Conservation (phyloP, 2,888 invertebrate genomes). For the Apantesis nais region DNA sequence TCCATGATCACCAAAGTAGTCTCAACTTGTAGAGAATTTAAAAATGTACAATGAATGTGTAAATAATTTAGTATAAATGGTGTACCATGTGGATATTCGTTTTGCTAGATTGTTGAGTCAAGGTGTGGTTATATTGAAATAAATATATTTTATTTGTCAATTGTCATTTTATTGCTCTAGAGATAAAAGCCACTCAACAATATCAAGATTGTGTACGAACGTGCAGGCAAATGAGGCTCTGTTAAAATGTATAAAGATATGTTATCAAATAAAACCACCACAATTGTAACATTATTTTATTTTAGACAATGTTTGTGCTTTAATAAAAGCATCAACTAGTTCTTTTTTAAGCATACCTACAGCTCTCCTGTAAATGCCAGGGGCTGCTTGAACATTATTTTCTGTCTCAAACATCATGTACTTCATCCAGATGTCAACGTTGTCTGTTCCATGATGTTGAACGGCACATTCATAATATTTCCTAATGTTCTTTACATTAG, state of each 20-base stretch:
- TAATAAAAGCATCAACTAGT: slow-evolving; percentile 83
- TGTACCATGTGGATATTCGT: slow-evolving; percentile 77
- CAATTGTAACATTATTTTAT: slow-evolving; percentile 59
- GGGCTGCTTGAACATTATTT: slow-evolving; percentile 82
- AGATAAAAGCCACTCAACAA: neutral
- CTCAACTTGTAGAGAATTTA: slow-evolving; percentile 61
- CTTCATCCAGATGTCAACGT: slow-evolving; percentile 90
- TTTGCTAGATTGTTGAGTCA: slow-evolving; percentile 80
- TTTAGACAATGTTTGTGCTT: slow-evolving; percentile 81
- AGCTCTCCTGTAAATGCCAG: slow-evolving; percentile 87
- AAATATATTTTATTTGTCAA: slow-evolving; percentile 78
- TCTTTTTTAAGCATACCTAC: slow-evolving; percentile 84
- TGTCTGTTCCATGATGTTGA: slow-evolving; percentile 88
- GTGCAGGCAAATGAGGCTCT: neutral
- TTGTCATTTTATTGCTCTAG: slow-evolving; percentile 41
- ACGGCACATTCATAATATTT: slow-evolving; percentile 87
- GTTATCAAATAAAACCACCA: slow-evolving; percentile 38
- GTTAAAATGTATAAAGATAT: slow-evolving; percentile 25
- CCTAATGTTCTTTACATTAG: slow-evolving; percentile 81
- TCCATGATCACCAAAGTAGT: slow-evolving; percentile 81
- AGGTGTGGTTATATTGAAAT: slow-evolving; percentile 76
- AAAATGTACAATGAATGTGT: slow-evolving; percentile 75
- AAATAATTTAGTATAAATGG: slow-evolving; percentile 82
- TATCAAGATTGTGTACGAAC: neutral
- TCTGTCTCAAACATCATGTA: slow-evolving; percentile 89